Percentiles rank a stretch among this genome's conserved stretches.
Conservation (phyloP, 2,888 invertebrate species). For the Parnassius smintheus region DNA sequence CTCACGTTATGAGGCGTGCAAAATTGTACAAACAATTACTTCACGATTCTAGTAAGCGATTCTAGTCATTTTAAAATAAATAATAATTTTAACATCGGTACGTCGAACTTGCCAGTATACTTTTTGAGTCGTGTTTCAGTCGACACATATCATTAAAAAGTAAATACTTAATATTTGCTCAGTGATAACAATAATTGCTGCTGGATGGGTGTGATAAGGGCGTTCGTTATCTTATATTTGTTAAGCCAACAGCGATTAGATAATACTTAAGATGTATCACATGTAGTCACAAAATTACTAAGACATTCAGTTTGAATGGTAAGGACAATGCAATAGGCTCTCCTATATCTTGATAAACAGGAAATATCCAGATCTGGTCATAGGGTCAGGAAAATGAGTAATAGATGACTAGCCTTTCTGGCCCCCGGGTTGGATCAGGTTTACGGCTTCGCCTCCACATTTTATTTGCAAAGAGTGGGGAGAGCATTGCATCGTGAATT, state of each 20-base stretch:
- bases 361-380: background rate
- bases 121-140: conserved; percentile 29
- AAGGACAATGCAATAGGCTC: conserved; percentile 37
- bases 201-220: conserved; percentile 67
- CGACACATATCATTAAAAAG: conserved; percentile 47
- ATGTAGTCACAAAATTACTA: conserved; percentile 48
- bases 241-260: conserved; percentile 64
- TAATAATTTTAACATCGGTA: conserved; percentile 15
- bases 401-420: too few species aligned
- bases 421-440: too few species aligned
- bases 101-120: conserved; percentile 18
- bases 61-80: too few species aligned
- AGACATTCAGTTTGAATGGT: conserved; percentile 24
- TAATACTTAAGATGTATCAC: conserved; percentile 57
- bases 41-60: background rate
- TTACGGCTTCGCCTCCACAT: too few species aligned
- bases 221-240: conserved; percentile 74
- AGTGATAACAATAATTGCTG: conserved; percentile 76
- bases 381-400: too few species aligned
- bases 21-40: background rate
- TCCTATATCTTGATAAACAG: background rate
- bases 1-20: too few species aligned
- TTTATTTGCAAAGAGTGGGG: too few species aligned
- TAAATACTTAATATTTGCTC: conserved; percentile 32
- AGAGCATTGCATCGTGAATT: too few species aligned